A percentile compares a stretch with the other conserved stretches of the same genome.
Conservation (phyloP, 1,140 invertebrate species). For the Episyrphus balteatus region DNA sequence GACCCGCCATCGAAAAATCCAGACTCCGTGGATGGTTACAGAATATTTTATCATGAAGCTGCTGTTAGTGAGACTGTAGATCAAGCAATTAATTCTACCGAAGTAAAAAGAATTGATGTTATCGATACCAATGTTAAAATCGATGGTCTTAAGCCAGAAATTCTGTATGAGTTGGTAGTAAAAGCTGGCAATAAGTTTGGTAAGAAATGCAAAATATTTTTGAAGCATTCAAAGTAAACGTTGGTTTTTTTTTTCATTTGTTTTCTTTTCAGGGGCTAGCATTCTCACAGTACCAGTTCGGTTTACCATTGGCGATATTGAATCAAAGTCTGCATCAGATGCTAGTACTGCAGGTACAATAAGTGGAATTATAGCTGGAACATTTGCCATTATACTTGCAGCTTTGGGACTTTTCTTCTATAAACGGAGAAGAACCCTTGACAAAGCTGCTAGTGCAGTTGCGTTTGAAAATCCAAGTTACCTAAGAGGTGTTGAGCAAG, state of each 20-base stretch:
- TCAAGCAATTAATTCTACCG: conserved; percentile 15
- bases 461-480: conserved; percentile 81
- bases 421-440: conserved; percentile 47
- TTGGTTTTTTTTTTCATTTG: background rate
- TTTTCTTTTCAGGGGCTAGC: conserved; percentile 48
- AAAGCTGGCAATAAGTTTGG: conserved; percentile 67
- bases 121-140: conserved; percentile 55
- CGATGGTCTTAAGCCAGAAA: conserved; percentile 54
- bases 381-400: conserved; percentile 51
- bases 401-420: conserved; percentile 53
- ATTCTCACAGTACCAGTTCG: conserved; percentile 56
- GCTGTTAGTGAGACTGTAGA: conserved; percentile 8
- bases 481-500: conserved; percentile 59
- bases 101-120: conserved; percentile 57
- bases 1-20: conserved; percentile 70
- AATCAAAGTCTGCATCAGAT: conserved; percentile 44
- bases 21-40: conserved; percentile 68
- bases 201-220: conserved; percentile 16
- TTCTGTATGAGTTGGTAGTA: conserved; percentile 64
- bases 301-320: conserved; percentile 60
- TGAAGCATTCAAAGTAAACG: no score
- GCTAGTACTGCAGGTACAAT: conserved; percentile 49
- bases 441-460: conserved; percentile 47
- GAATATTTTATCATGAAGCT: conserved; percentile 51
- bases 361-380: conserved; percentile 51